phyloP scores from a whole-genome alignment of 2,113 vertebrate species.

The Triplophysa tibetana region DNA sequence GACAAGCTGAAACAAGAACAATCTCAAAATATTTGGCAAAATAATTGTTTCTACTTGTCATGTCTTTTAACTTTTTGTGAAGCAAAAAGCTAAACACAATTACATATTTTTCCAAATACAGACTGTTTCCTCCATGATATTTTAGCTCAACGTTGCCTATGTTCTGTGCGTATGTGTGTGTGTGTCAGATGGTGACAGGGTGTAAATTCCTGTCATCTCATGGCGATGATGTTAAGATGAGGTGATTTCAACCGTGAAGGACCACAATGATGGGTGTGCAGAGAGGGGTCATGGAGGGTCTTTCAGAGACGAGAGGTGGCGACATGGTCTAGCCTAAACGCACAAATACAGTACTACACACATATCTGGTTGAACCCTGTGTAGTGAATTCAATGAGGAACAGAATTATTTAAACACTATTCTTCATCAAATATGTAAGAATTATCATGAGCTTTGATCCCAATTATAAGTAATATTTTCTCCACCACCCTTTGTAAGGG shows the following conservation, averaged over 20 bases:
- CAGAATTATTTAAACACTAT: no score
- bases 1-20: not conserved
- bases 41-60: not conserved
- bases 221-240: not conserved
- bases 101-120: not conserved
- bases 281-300: conserved; percentile 31
- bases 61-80: not conserved
- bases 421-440: no score
- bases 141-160: not conserved
- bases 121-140: not conserved
- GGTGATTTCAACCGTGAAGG: not conserved
- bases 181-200: conserved; percentile 8
- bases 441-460: no score
- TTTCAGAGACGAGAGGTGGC: not conserved
- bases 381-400: no score
- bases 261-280: conserved; percentile 40
- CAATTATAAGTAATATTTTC: no score
- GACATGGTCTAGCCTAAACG: not conserved
- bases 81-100: not conserved
- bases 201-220: conserved; percentile 30
- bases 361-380: not conserved
- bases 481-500: no score
- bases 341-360: not conserved
- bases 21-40: not conserved
- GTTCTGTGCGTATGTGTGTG: conserved; percentile 10